These are phyloP conservation scores for Pinna nobilis DNA, from an alignment of 1,140 invertebrate genomes.

Conservation along the genomic window DNA sequence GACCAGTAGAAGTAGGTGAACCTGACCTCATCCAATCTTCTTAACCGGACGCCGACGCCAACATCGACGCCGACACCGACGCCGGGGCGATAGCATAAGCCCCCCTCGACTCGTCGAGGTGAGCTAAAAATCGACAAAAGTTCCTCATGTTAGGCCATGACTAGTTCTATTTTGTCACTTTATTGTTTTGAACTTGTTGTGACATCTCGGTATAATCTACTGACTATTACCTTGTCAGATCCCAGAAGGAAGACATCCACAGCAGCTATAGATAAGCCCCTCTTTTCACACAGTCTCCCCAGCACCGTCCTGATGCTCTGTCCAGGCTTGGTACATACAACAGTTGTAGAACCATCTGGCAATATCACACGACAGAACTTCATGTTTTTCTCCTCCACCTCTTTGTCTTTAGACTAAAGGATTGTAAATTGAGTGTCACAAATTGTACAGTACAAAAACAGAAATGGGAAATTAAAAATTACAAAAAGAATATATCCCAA, in stretches of 20 bases:
- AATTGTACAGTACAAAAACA: too few relatives aligned
- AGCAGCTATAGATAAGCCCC: slow-evolving; percentile 84
- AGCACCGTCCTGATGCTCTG: slow-evolving; percentile 87
- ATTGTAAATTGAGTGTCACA: too few relatives aligned
- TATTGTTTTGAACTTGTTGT: background rate
- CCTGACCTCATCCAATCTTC: too few relatives aligned
- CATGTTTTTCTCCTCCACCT: slow-evolving; percentile 54
- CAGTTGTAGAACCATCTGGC: slow-evolving; percentile 92
- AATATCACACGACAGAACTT: slow-evolving; percentile 89
- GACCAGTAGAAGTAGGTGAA: too few relatives aligned
- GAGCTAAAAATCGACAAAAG: too few relatives aligned
- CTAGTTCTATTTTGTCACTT: too few relatives aligned
- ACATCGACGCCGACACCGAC: too few relatives aligned
- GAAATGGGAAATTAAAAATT: slow-evolving; percentile 3
- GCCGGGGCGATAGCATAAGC: too few relatives aligned
- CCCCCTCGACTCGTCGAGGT: too few relatives aligned
- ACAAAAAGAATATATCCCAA: background rate
- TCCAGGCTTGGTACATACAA: slow-evolving; percentile 85
- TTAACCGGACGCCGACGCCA: too few relatives aligned
- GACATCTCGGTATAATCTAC: background rate
- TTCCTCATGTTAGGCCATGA: too few relatives aligned
- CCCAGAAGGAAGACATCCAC: slow-evolving; percentile 85
- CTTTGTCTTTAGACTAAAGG: slow-evolving; percentile 35
- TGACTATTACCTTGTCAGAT: slow-evolving; percentile 79
- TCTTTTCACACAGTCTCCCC: slow-evolving; percentile 87